Evolutionary conservation across 2,888 invertebrate species (phyloP), one percentile per base, ranked within the genome.

Genomic region (Pollenia labialis): DNA sequence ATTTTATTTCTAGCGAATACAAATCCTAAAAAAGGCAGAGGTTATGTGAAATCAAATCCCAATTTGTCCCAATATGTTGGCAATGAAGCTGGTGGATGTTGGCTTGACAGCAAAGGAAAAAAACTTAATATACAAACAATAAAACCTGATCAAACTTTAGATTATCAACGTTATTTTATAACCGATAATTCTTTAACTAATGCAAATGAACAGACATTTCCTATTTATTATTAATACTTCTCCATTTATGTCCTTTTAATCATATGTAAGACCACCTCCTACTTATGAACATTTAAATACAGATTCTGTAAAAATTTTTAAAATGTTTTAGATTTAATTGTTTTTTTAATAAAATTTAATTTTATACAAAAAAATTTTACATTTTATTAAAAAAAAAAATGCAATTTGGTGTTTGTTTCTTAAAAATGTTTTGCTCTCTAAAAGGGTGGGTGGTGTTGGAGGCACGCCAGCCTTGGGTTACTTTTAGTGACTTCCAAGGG

Each of bases 11-110:
- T 89, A 0, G 64, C 82, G 8, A 79, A 58, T 72, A 60, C 81
- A 10, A 54, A 50, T 14, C 69, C 58, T 16, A 54, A 77, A 64
- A 62, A 81, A 52, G 62, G 79, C n/a, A n/a, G 62, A n/a, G 77
- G 81, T 12, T 77, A 76, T 18, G 11, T 79, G 6, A 88, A 85
- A 71, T 32, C 62, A 0, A 89, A 89, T 85, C 85, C 87, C 8
- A 89, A 88, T 66, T 85, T 89, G 52, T 88, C 89, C 1, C 83
- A 88, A 16, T 89, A 87, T 48, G 89, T 89, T 0, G 89, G 89
- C 8, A 87, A 88, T 50, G 89, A 89, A 60, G 68, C 62, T 8
- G 89, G 88, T 0, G 89, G 89, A 10, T 85, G 76, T 77, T 89
- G 89, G 89, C 71, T 85, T 68, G 81, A 81, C 71, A 40, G 32